Evolutionary conservation across 1,140 invertebrate species (phyloP), one percentile per base, ranked within the genome.

Genomic region (Pomacea maculata): DNA sequence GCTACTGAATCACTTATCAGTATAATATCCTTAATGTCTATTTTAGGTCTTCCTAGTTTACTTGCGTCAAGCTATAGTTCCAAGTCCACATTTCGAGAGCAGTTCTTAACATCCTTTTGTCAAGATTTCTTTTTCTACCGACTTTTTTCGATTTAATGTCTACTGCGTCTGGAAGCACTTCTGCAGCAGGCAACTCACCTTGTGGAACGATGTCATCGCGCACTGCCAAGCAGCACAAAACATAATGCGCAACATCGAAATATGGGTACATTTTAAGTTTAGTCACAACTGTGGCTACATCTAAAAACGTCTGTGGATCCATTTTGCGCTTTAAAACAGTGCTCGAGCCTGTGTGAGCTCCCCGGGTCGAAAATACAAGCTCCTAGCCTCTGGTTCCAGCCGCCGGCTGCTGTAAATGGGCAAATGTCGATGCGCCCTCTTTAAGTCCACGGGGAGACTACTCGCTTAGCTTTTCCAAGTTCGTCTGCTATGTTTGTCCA

Each of bases 191-290:
- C 34, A 15, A 76, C 82, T 85, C 80, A 85, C 84, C 82, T 85
- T 83, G 93, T 89, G 96, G 96, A 87, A 99, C 52, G 25, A 79
- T 94, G 94, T 99, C 98, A 92, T 99, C 98, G 89, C 97, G 94
- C 75, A 99, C 92, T 6, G 91, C 82, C 57, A 91, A 84, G 80
- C 92, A 91, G 91, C 92, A 92, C 82, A 93, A 83, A 54, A 87
- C 83, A 83, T 88, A 91, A 92, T 99, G 97, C 82, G 98, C 98
- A 87, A 99, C 95, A 91, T 99, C 98, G 92, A 99, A 99, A 93
- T 99, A 99, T 64, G 98, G 98, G 92, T 96, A 99, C 98, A 99
- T 99, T 94, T 99, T 99, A 85, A 99, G 93, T 92, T 99, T 99
- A 85, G 98, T 97, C 91, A 99, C 97, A 94, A 97, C 96, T 92